Conservation (phyloP, 2,888 invertebrate species). For the Drosophila heteroneura region DNA sequence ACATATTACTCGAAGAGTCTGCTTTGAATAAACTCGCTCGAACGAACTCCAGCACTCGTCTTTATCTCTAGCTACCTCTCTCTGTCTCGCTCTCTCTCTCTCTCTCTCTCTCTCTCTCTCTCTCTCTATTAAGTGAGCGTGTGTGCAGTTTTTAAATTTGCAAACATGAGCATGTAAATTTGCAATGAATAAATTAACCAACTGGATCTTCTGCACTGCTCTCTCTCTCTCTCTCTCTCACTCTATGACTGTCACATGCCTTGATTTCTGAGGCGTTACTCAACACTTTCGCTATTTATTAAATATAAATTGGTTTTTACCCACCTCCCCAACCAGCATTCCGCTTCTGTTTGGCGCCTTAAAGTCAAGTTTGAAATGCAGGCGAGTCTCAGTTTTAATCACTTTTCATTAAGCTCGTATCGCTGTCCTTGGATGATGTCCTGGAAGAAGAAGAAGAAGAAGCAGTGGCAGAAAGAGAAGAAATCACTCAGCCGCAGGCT, state of each 20-base stretch:
- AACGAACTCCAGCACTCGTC: conserved; percentile 32
- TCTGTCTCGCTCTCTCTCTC: neutral
- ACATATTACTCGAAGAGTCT: conserved; percentile 77
- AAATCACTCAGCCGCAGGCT: conserved; percentile 62
- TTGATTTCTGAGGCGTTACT: conserved; percentile 26
- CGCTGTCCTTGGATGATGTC: conserved; percentile 51
- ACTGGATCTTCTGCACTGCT: conserved; percentile 39
- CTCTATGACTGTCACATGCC: neutral
- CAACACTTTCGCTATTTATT: conserved; percentile 80
- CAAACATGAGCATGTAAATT: conserved; percentile 80
- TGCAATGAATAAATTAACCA: conserved; percentile 78
- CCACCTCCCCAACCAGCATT: neutral
- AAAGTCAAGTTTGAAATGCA: conserved; percentile 39
- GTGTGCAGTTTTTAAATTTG: conserved; percentile 76
- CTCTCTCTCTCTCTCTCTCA: neutral
- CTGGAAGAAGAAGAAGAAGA: neutral
- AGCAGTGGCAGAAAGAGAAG: conserved; percentile 21
- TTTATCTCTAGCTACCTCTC: conserved; percentile 29
- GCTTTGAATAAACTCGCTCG: conserved; percentile 77
- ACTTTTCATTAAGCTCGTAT: conserved; percentile 68
- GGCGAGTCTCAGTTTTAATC: conserved; percentile 61
- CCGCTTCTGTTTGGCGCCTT: conserved; percentile 14
- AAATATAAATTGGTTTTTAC: conserved; percentile 67
- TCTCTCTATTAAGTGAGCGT: conserved; percentile 12
- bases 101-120: conserved; percentile 7